Evolutionary conservation across 2,888 invertebrate genomes (phyloP).

Genomic region (Heliconius erato): DNA sequence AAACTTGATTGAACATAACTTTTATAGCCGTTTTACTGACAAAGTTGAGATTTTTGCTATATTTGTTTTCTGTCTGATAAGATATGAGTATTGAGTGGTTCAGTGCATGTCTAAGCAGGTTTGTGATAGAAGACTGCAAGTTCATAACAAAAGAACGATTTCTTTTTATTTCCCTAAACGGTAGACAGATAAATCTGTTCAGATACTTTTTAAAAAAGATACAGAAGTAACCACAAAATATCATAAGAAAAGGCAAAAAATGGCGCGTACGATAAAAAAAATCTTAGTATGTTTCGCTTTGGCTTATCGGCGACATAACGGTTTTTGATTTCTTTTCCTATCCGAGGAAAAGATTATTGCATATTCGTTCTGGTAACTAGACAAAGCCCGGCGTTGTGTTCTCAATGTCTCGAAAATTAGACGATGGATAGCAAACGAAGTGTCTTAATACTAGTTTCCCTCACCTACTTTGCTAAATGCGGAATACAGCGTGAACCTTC

Average conservation of each 20-base stretch:
- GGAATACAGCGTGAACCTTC: too few relatives aligned
- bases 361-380: neutral
- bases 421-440: too few relatives aligned
- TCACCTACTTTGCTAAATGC: too few relatives aligned
- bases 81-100: neutral
- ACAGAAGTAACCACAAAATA: neutral
- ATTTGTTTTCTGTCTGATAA: constrained; percentile 5
- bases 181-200: too few relatives aligned
- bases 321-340: neutral
- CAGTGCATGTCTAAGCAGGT: neutral
- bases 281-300: neutral
- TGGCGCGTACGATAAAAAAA: neutral
- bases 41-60: constrained; percentile 20
- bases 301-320: neutral
- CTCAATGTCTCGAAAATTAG: too few relatives aligned
- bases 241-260: neutral
- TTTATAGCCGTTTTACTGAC: constrained; percentile 34
- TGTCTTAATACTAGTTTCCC: too few relatives aligned
- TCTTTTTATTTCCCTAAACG: too few relatives aligned
- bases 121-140: too few relatives aligned
- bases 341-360: neutral
- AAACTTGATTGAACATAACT: constrained; percentile 41
- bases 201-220: too few relatives aligned
- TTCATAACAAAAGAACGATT: too few relatives aligned
- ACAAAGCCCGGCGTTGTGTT: neutral